phyloP scores from a whole-genome alignment of 2,113 vertebrate genomes.

The Tachysurus fulvidraco region DNA sequence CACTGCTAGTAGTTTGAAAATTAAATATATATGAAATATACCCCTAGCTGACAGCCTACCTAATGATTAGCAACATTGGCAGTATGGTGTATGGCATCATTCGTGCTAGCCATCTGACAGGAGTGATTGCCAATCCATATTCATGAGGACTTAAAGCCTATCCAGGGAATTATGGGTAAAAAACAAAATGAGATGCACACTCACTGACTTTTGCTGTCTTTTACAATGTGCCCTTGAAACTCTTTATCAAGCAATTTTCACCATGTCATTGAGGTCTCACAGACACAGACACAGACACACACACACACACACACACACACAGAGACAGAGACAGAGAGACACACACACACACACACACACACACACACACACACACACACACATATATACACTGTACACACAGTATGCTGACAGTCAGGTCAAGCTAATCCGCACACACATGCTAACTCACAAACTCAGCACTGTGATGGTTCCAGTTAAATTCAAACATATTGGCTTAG shows the following conservation, averaged over 20 bases:
- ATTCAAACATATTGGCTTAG: neutral
- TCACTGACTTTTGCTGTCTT: conserved; percentile 9
- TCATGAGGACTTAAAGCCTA: conserved; percentile 22
- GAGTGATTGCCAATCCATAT: conserved; percentile 16
- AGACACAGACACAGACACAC: neutral
- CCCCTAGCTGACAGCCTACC: neutral
- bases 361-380: neutral
- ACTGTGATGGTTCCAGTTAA: neutral
- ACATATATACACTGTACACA: neutral
- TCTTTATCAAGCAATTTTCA: conserved; percentile 26
- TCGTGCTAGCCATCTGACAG: neutral
- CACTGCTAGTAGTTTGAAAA: neutral
- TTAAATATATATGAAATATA: neutral
- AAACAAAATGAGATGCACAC: neutral
- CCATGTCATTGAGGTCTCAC: neutral
- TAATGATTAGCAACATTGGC: neutral
- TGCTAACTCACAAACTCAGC: neutral
- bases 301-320: neutral
- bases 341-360: neutral
- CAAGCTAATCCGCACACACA: neutral
- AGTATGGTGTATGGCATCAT: neutral
- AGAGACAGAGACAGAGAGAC: neutral
- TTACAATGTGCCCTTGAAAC: conserved; percentile 15
- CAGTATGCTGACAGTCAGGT: neutral
- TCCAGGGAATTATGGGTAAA: conserved; percentile 25